Base-by-base conservation (phyloP, 2,888 invertebrate genomes). In the Epiblema foenella region DNA sequence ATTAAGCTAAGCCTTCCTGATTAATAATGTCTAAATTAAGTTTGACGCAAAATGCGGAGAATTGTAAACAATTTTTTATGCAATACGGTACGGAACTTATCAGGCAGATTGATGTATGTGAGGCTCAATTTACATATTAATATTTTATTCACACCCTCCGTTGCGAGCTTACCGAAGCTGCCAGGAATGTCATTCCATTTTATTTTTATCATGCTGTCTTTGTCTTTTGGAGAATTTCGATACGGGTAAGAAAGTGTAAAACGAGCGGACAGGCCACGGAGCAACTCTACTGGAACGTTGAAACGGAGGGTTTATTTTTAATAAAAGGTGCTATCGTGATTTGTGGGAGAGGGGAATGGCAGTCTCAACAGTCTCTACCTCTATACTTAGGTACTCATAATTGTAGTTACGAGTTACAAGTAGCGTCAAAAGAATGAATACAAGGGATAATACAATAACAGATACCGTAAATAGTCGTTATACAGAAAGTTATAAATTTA, bases 271-370 rank as follows among this genome's bases (percentile, higher is more conserved):
- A 46, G 9, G 51, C 37, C 33, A 51, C 15, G 37, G 62, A 57
- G 56, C 33, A 18, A 49, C 63, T 17, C 46, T 49, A 24, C 49
- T 39, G 24, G 37, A 8, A 20, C 39, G 18, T 39, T 63, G 57
- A 68, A 69, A 63, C 63, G 57, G 54, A 46, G 70, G 75, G 74
- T 73, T 77, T 74, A 73, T 75, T 76, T 77, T 77, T 77, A 77
- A 77, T 77, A 77, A 77, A 33, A 75, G 71, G 72, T 68, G 69
- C 75, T 68, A 76, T 77, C 75, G 68, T 77, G 77, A 77, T 77
- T 77, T 76, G 75, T 74, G 72, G 62, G 62, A 17, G 63, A 72
- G 69, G 74, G 73, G 57, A 73, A 72, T 64, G 68, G 59, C 37
- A 51, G 51, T 52, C 49, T 51, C 1, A 51, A 59, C 51, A 59